Evolutionary conservation across 2,888 invertebrate genomes (phyloP).

Genomic region (Pristionchus entomophagus): DNA sequence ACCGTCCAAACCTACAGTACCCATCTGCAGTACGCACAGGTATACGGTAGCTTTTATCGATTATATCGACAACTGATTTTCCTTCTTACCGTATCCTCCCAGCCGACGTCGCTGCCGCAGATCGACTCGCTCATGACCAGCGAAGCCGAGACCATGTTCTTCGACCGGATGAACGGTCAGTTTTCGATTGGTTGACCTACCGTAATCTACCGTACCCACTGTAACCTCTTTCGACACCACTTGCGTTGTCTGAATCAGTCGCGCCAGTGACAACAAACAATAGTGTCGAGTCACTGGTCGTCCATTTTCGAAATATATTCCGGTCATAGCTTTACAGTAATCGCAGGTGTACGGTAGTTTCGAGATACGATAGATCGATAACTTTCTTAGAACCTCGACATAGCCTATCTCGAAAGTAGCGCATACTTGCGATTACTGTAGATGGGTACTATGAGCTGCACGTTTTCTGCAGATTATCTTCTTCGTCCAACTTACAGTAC

Average conservation of each 20-base stretch:
- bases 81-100: not conserved
- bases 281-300: not conserved
- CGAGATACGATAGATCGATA: too few relatives aligned
- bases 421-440: too few relatives aligned
- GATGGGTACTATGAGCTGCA: too few relatives aligned
- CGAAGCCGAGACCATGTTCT: constrained; percentile 38
- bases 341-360: too few relatives aligned
- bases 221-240: not conserved
- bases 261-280: not conserved
- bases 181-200: not conserved
- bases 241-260: not conserved
- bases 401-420: too few relatives aligned
- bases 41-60: not conserved
- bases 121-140: constrained; percentile 46
- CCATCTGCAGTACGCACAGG: constrained; percentile 9
- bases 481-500: too few relatives aligned
- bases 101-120: constrained; percentile 40
- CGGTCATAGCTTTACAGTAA: too few relatives aligned
- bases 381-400: too few relatives aligned
- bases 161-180: constrained; percentile 15
- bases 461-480: too few relatives aligned
- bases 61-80: not conserved
- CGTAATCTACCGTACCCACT: not conserved
- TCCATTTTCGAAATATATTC: not conserved
- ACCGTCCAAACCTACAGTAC: not conserved